Conservation (phyloP, 1,140 invertebrate species). For the Stegodyphus dumicola region DNA sequence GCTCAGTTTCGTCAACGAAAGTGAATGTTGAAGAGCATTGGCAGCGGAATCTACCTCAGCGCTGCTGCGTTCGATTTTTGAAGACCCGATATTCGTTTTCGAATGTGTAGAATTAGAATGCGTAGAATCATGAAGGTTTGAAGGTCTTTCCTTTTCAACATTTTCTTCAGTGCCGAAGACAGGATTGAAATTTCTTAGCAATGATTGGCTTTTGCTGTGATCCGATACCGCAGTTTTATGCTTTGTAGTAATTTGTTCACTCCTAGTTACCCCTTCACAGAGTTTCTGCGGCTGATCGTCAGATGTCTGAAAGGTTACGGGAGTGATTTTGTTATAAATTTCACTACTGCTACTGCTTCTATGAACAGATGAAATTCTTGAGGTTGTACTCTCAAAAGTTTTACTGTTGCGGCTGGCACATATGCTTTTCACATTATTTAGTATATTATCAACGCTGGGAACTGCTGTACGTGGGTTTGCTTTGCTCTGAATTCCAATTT, state of each 20-base stretch:
- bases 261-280: conserved; percentile 13
- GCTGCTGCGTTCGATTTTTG: not conserved
- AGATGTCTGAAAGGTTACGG: conserved; percentile 21
- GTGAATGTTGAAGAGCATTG: not conserved
- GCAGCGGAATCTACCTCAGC: not conserved
- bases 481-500: not conserved
- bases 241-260: conserved; percentile 21
- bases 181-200: conserved; percentile 52
- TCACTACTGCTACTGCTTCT: conserved; percentile 6
- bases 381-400: not conserved
- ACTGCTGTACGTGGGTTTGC: not conserved
- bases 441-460: conserved; percentile 54
- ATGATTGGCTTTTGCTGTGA: conserved; percentile 17
- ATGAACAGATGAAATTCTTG: conserved; percentile 11
- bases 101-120: not conserved
- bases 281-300: not conserved
- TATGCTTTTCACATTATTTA: conserved; percentile 32
- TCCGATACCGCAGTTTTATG: conserved; percentile 16
- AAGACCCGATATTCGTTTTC: not conserved
- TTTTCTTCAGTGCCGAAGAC: conserved; percentile 17
- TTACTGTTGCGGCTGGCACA: conserved; percentile 13
- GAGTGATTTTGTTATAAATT: conserved; percentile 6
- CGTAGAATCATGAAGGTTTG: not conserved
- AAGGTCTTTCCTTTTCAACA: not conserved
- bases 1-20: conserved; percentile 7